A percentile compares a stretch with the other conserved stretches of the same genome.
Evolutionary conservation across 2,888 invertebrate genomes (phyloP).

Genomic region (Taphrorychus bicolor): DNA sequence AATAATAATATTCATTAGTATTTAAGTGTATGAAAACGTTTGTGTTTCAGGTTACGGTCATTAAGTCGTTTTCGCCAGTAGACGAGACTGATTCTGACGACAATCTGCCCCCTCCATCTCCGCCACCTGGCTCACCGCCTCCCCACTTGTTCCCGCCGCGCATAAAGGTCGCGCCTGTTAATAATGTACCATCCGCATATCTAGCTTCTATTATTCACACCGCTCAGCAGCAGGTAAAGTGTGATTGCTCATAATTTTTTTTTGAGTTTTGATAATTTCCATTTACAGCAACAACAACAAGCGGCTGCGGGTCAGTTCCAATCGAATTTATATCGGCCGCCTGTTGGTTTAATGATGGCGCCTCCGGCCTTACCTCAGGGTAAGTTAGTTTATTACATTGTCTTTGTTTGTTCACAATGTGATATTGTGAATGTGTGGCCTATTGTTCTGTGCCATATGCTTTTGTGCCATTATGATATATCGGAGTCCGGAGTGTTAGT

Average conservation of each 20-base stretch:
- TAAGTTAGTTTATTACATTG: neutral
- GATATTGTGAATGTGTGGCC: too few relatives aligned
- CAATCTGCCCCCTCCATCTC: conserved; percentile 66
- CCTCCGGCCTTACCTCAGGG: conserved; percentile 40
- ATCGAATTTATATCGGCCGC: conserved; percentile 24
- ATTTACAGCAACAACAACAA: conserved; percentile 16
- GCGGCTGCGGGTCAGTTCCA: conserved; percentile 25
- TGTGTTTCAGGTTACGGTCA: conserved; percentile 46
- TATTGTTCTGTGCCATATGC: too few relatives aligned
- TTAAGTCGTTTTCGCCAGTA: conserved; percentile 33
- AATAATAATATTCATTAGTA: neutral
- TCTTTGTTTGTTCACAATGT: too few relatives aligned
- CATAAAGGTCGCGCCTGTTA: conserved; percentile 53
- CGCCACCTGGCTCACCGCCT: conserved; percentile 68
- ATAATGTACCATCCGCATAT: conserved; percentile 50
- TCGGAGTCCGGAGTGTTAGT: too few relatives aligned
- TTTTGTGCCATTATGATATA: too few relatives aligned
- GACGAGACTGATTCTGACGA: conserved; percentile 60
- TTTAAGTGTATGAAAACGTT: too few relatives aligned
- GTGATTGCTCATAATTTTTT: neutral
- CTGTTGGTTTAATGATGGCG: conserved; percentile 38
- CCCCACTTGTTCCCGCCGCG: conserved; percentile 63
- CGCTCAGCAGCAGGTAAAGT: conserved; percentile 25
- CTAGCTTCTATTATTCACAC: conserved; percentile 34
- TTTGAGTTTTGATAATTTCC: neutral